phyloP scores from a whole-genome alignment of 2,888 invertebrate species.

The Gari tellinella region DNA sequence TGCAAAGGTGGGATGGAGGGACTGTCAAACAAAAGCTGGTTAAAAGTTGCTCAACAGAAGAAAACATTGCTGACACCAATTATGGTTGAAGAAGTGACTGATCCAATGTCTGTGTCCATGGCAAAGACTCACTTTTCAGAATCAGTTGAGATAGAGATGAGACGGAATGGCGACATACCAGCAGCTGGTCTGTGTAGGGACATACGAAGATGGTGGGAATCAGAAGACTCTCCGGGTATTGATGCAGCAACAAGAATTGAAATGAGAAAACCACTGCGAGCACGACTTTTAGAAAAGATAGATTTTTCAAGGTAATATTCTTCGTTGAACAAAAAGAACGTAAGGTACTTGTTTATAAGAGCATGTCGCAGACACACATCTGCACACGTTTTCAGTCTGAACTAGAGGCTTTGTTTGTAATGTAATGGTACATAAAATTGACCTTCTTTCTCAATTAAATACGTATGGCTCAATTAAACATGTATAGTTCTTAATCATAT shows the following conservation, averaged over 20 bases:
- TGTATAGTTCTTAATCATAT: too few species aligned
- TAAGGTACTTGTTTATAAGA: too few species aligned
- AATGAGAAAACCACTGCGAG: constrained; percentile 17
- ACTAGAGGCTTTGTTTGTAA: too few species aligned
- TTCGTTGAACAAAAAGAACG: too few species aligned
- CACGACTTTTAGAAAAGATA: constrained; percentile 28
- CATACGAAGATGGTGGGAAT: constrained; percentile 44
- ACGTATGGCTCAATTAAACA: too few species aligned
- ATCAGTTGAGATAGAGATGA: constrained; percentile 40
- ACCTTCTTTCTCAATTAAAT: too few species aligned
- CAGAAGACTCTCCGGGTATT: constrained; percentile 50
- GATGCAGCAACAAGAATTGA: constrained; percentile 19
- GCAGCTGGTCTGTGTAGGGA: constrained; percentile 42
- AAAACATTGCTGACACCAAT: constrained; percentile 43
- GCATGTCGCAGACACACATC: too few species aligned
- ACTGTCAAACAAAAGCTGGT: constrained; percentile 38
- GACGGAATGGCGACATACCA: constrained; percentile 27
- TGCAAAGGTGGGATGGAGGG: constrained; percentile 38
- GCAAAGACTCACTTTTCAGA: constrained; percentile 47
- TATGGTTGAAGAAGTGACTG: constrained; percentile 53
- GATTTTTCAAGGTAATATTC: too few species aligned
- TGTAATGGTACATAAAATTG: too few species aligned
- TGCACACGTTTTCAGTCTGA: too few species aligned
- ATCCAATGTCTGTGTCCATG: constrained; percentile 55
- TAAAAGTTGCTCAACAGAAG: constrained; percentile 35